phyloP scores from a whole-genome alignment of 1,140 invertebrate genomes.

The Panagrolaimus sp. region DNA sequence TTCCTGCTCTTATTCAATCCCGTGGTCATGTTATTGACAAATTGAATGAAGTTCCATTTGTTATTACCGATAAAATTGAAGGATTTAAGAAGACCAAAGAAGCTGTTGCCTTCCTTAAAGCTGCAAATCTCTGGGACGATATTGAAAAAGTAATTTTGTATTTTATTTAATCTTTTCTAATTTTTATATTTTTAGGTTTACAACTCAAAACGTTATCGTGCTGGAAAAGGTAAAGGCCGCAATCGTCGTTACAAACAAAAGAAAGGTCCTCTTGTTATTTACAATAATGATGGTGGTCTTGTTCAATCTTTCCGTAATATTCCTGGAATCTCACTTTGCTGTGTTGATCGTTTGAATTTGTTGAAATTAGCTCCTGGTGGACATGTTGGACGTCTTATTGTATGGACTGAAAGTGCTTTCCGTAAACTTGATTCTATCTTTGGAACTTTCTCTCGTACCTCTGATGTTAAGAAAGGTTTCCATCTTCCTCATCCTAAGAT shows the following conservation, averaged over 20 bases:
- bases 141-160: conserved; percentile 78
- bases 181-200: conserved; percentile 70
- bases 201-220: conserved; percentile 89
- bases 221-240: conserved; percentile 98
- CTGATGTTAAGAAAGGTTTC: conserved; percentile 76
- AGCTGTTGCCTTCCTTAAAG: conserved; percentile 80
- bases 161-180: conserved; percentile 16
- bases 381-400: conserved; percentile 91
- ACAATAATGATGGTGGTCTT: conserved; percentile 84
- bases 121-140: conserved; percentile 90
- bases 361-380: conserved; percentile 90
- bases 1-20: conserved; percentile 91
- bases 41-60: conserved; percentile 87
- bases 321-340: conserved; percentile 85
- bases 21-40: conserved; percentile 93
- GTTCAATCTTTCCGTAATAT: conserved; percentile 95
- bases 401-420: conserved; percentile 90
- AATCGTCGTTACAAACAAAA: conserved; percentile 91
- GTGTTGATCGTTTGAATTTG: conserved; percentile 85
- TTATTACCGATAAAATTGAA: conserved; percentile 88
- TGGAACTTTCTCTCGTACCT: conserved; percentile 84
- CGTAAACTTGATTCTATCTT: conserved; percentile 80
- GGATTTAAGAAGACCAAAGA: conserved; percentile 94
- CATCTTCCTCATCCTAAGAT: conserved; percentile 74
- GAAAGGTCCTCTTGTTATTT: conserved; percentile 88